Percentiles rank a stretch among this genome's conserved stretches.
Evolutionary conservation across 2,113 vertebrate species (phyloP).

Genomic region (Xenopus borealis): DNA sequence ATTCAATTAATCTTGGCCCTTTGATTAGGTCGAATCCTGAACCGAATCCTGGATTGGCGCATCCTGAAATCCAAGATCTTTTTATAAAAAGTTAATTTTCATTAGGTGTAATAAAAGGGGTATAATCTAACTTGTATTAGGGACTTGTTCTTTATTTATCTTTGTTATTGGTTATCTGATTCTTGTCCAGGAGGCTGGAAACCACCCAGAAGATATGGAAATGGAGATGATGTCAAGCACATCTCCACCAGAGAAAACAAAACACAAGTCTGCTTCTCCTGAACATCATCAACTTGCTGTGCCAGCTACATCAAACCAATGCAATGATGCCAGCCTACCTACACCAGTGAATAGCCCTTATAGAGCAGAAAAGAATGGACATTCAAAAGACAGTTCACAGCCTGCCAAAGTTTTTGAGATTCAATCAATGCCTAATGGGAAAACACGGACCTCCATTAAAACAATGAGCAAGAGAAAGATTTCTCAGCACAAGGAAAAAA

Average conservation of each 20-base stretch:
- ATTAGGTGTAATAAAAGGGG: too few species aligned
- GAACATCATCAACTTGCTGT: slow-evolving; percentile 71
- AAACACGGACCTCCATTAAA: slow-evolving; percentile 87
- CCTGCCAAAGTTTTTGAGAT: slow-evolving; percentile 85
- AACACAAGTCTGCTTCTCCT: slow-evolving; percentile 68
- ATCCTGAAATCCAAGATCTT: too few species aligned
- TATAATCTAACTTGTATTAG: too few species aligned
- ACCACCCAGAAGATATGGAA: slow-evolving; percentile 82
- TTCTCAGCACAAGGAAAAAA: slow-evolving; percentile 97
- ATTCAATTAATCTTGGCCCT: too few species aligned
- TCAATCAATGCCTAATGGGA: slow-evolving; percentile 89
- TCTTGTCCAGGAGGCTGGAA: slow-evolving; percentile 80
- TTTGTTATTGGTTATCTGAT: slow-evolving; percentile 62
- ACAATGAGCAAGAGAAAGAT: slow-evolving; percentile 89
- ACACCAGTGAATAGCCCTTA: slow-evolving; percentile 69
- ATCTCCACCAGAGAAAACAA: slow-evolving; percentile 78
- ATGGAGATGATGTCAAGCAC: slow-evolving; percentile 85
- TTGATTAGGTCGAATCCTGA: too few species aligned
- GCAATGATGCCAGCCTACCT: slow-evolving; percentile 66
- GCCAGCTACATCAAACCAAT: slow-evolving; percentile 68
- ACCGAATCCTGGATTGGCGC: too few species aligned
- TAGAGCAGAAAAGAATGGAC: slow-evolving; percentile 82
- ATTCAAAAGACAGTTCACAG: slow-evolving; percentile 68
- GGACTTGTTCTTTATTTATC: slow-evolving; percentile 46
- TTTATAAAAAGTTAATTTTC: too few species aligned